Base-by-base conservation (phyloP, 2,888 invertebrate species). In the Thereva nobilitata region DNA sequence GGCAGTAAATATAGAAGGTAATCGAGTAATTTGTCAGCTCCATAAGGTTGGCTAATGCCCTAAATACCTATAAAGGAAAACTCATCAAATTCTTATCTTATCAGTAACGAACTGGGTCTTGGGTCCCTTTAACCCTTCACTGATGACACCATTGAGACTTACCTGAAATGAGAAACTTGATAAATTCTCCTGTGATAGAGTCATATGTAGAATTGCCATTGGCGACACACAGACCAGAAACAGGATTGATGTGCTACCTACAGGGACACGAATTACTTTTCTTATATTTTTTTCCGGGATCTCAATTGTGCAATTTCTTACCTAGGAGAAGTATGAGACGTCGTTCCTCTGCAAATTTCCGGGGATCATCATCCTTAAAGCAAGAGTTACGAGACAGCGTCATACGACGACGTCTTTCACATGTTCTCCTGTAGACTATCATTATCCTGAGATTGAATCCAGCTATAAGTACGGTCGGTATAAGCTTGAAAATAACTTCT, bases 1-100 rank as follows among this genome's bases (percentile, higher is more conserved):
- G 84, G 77, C 89, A 90, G 80, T 91, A 91, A 69, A 91, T 88
- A 78, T 90, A 89, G 82, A 91, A 91, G 44, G 90, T 90, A 70
- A 89, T 86, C 41, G 90, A 89, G 78, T 90, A 91, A 79, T 90
- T 90, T 72, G 87, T 86, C 55, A 90, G 83, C 81, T 91, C 90
- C 76, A 91, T 80, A 41, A 90, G 82, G 79, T 91, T 91, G 66
- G 90, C 89, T 56, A 88, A 77, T 1, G 89, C 88, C 10, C 89
- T 85, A 74, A 89, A 89, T 50, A 89, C 86, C 87, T 87, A 76
- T 0, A 50, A 69, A 63, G 47, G 8, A n/a, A 41, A 44, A 10
- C 34, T 53, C 38, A 40, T 40, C 34, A 38, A 38, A 37, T 50
- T 41, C 10, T 37, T 35, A 6, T 38, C 7, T 34, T 57, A 7